Evolutionary conservation across 1,140 invertebrate species (phyloP).

Genomic region (Brachionus calyciflorus): DNA sequence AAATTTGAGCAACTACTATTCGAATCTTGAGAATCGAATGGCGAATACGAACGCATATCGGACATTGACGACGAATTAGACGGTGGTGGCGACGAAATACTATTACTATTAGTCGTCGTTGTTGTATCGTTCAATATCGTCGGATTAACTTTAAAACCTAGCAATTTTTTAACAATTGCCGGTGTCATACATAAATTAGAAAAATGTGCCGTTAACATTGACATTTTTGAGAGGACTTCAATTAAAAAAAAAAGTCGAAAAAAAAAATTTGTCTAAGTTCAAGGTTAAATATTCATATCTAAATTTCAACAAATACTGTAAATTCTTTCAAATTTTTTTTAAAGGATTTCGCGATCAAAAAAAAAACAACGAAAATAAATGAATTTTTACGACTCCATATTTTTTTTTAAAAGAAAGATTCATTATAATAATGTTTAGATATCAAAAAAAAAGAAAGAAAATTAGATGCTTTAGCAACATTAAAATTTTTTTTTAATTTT

Average conservation of each 20-base stretch:
- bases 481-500: too few species aligned
- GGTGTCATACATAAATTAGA: conserved; percentile 46
- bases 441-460: too few species aligned
- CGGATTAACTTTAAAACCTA: conserved; percentile 46
- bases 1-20: conserved; percentile 6
- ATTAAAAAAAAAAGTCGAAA: background rate
- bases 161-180: conserved; percentile 42
- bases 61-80: background rate
- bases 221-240: background rate
- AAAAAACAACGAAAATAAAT: background rate
- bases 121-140: conserved; percentile 15
- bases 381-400: conserved; percentile 19
- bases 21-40: conserved; percentile 28
- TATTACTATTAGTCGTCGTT: too few species aligned
- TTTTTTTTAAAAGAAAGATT: too few species aligned
- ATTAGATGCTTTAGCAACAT: conserved; percentile 16
- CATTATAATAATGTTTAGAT: conserved; percentile 27
- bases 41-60: conserved; percentile 6
- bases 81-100: background rate
- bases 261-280: background rate
- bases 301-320: background rate
- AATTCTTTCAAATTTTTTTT: background rate
- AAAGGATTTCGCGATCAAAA: background rate
- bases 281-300: conserved; percentile 34
- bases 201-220: conserved; percentile 39